phyloP scores from a whole-genome alignment of 2,113 vertebrate species.

The Megalops atlanticus region DNA sequence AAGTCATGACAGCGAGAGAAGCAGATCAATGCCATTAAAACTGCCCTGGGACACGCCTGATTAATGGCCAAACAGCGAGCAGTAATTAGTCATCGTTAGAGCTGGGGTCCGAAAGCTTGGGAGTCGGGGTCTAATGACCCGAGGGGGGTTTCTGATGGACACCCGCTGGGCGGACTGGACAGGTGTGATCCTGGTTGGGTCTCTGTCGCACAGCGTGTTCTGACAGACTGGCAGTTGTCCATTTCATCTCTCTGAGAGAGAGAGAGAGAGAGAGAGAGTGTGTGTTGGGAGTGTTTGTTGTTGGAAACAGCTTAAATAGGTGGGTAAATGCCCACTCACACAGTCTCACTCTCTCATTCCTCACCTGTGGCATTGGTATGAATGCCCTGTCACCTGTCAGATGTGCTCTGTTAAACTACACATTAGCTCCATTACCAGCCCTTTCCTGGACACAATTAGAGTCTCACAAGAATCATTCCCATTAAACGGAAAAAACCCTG shows the following conservation, averaged over 20 bases:
- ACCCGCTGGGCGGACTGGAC: background rate
- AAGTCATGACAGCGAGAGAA: background rate
- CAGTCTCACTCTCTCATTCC: background rate
- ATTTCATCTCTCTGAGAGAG: constrained; percentile 3
- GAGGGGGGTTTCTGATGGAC: background rate
- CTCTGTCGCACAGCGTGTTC: background rate
- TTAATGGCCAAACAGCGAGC: background rate
- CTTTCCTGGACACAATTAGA: constrained; percentile 11
- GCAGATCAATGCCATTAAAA: constrained; percentile 4
- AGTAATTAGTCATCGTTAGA: constrained; percentile 18
- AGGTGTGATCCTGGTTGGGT: background rate
- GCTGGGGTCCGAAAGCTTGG: background rate
- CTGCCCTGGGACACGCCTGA: constrained; percentile 1
- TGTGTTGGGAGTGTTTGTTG: too few species aligned
- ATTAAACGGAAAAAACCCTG: constrained; percentile 2
- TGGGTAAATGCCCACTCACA: background rate
- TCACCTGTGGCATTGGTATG: constrained; percentile 13
- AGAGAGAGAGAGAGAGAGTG: background rate
- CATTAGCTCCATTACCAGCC: constrained; percentile 37
- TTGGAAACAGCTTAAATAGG: too few species aligned
- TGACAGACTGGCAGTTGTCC: background rate
- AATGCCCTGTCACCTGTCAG: constrained; percentile 22
- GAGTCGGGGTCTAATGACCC: background rate
- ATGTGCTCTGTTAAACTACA: constrained; percentile 70
- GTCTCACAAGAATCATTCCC: constrained; percentile 25